Base-by-base conservation (phyloP, 1,140 invertebrate genomes). In the Temnothorax curvispinosus region DNA sequence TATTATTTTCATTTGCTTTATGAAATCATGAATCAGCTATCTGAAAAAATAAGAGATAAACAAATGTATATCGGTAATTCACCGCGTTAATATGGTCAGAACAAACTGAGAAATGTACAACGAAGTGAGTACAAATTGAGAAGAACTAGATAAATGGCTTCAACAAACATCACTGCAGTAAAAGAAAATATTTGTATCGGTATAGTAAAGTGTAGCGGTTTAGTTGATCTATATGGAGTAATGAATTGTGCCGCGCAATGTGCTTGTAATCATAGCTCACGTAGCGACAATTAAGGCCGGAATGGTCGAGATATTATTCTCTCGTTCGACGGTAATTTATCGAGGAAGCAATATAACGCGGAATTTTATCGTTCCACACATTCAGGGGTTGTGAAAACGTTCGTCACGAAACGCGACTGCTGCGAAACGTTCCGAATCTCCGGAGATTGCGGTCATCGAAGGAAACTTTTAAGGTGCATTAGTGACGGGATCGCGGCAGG, bases 321-420 rank as follows among this genome's bases (percentile, higher is more conserved):
- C 54, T 69, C 35, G 41, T 50, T 78, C 27, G 6, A 80, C 54
- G 67, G 85, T 80, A 80, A 89, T 89, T 88, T 75, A 89, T 88
- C 27, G 54, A 65, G 41, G 52, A 52, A 47, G 41, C 27, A n/a
- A 54, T 62, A 35, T 44, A 11, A 32, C 52, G 21, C 27, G 32
- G 32, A 15, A 5, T 44, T 78, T 65, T 78, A 58, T 44, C 58
- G 15, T 50, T 77, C 7, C 32, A 52, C 50, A 50, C 65, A 71
- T 74, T 11, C 67, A 72, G 9, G 3, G 78, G 56, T 84, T 87
- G 86, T 54, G 58, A 84, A 87, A 87, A 87, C 62, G 32, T 54
- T 69, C 41, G 58, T 67, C 50, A 80, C 44, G 65, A 69, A 69
- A 69, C 13, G 21, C 47, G 13, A 8, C 2, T 74, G 35, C 50